These are phyloP conservation scores for Macaca fascicularis DNA, from an alignment of 2,113 vertebrate genomes.

Conservation along the genomic window DNA sequence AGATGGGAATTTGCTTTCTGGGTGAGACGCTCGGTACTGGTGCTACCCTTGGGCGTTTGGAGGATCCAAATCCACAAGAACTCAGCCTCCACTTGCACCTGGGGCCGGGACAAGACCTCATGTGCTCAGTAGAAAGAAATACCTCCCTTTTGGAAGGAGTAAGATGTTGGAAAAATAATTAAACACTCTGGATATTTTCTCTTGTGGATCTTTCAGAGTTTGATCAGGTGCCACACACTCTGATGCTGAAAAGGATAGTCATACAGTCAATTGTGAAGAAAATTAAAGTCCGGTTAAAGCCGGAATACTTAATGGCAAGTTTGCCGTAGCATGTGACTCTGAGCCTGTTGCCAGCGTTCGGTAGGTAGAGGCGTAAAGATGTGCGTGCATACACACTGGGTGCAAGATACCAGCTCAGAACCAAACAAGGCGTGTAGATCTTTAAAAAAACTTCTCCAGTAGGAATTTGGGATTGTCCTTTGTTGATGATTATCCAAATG, in stretches of 20 bases:
- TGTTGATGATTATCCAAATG: neutral
- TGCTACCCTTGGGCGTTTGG: neutral
- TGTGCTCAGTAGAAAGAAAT: neutral
- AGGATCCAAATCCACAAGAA: neutral
- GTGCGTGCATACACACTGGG: accelerated
- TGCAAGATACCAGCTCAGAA: too few relatives aligned
- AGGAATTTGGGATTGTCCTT: neutral
- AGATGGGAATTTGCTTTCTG: neutral
- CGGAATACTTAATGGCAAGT: neutral
- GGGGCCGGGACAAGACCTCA: neutral
- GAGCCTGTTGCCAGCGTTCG: neutral
- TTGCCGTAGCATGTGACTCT: neutral
- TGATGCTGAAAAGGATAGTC: neutral
- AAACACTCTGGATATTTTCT: neutral
- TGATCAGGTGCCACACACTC: neutral
- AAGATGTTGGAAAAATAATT: neutral
- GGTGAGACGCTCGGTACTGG: neutral
- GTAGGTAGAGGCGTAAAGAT: neutral
- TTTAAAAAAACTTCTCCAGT: neutral
- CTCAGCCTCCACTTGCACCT: neutral
- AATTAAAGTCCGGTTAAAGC: neutral
- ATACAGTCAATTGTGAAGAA: neutral
- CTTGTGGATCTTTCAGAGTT: neutral
- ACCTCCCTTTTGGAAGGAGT: neutral
- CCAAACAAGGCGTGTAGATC: neutral